Conservation (phyloP, 2,888 invertebrate genomes). For the Tetragonula carbonaria region DNA sequence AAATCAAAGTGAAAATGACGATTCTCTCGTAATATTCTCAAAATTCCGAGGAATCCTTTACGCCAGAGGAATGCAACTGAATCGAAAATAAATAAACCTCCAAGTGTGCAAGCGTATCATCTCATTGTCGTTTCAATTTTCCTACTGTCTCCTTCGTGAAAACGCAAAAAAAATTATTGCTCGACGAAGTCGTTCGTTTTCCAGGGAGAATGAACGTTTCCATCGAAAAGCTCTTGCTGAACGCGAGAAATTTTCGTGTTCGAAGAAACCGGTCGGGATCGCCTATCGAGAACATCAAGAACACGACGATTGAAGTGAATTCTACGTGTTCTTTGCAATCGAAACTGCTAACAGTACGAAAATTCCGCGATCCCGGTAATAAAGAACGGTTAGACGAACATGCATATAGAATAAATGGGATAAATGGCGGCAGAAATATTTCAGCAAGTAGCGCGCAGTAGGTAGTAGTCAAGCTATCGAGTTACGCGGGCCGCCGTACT, state of each 20-base stretch:
- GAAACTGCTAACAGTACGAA: constrained; percentile 48
- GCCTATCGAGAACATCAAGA: no score
- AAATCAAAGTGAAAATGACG: neutral
- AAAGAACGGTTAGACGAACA: neutral
- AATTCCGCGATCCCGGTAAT: constrained; percentile 38
- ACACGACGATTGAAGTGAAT: no score
- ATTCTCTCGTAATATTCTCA: neutral
- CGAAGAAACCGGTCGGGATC: no score
- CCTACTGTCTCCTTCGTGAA: no score
- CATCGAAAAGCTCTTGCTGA: no score
- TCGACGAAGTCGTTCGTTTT: no score
- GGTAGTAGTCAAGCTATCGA: constrained; percentile 33
- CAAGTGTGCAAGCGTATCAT: no score
- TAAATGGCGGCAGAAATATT: constrained; percentile 23
- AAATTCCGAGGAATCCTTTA: neutral
- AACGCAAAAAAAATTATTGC: no score
- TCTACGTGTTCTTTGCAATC: no score
- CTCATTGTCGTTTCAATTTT: no score
- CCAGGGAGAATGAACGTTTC: no score
- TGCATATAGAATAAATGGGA: constrained; percentile 10
- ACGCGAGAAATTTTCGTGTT: no score
- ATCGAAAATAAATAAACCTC: neutral
- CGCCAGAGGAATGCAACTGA: neutral
- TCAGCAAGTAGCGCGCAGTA: neutral
- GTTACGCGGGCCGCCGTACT: constrained; percentile 46